Conservation (phyloP, 2,113 vertebrate species). For the Ranitomeya imitator region DNA sequence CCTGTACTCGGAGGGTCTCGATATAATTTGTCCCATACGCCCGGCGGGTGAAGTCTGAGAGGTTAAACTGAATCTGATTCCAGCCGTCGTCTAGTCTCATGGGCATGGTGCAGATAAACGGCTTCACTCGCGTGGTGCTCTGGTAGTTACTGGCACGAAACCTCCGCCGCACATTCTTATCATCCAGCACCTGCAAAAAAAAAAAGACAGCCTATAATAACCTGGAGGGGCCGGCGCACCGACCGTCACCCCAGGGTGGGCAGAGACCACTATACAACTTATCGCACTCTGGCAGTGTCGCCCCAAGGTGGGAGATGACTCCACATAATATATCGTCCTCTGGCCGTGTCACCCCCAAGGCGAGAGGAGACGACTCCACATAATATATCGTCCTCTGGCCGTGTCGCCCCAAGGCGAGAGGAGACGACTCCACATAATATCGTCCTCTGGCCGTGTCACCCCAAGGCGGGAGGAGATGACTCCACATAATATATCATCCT, state of each 20-base stretch:
- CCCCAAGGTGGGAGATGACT: not conserved
- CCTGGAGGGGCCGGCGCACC: too few species aligned
- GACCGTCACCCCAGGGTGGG: too few species aligned
- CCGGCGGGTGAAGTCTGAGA: constrained; percentile 91
- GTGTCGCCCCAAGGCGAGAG: too few species aligned
- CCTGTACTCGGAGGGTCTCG: constrained; percentile 94
- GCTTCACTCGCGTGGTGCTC: constrained; percentile 93
- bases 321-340: too few species aligned
- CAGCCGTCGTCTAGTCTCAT: constrained; percentile 95
- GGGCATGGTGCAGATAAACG: constrained; percentile 98
- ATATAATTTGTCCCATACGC: constrained; percentile 96
- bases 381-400: too few species aligned
- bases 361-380: too few species aligned
- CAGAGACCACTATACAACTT: too few species aligned
- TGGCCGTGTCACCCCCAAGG: too few species aligned
- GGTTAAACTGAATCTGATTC: constrained; percentile 98
- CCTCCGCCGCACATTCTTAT: constrained; percentile 91
- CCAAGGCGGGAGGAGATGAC: not conserved
- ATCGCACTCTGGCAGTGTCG: not conserved
- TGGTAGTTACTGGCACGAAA: constrained; percentile 97
- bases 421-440: too few species aligned
- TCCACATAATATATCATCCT: not conserved
- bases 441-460: not conserved
- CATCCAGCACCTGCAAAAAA: constrained; percentile 86
- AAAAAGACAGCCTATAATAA: not conserved